Percentiles rank a stretch among this genome's conserved stretches.
Conservation (phyloP, 2,888 invertebrate genomes). For the Lagria hirta region DNA sequence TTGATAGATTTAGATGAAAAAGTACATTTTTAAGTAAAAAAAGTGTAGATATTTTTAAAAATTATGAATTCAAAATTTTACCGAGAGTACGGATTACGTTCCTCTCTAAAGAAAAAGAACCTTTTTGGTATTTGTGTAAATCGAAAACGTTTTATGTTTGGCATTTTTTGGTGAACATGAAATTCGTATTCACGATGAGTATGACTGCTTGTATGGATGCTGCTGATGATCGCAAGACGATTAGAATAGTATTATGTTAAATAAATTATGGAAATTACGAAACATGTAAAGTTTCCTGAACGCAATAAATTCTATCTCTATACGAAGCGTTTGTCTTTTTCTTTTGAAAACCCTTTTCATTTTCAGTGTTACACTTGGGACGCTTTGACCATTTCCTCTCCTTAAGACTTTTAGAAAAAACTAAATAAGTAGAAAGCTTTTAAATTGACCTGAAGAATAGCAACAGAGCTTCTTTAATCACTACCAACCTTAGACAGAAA, state of each 20-base stretch:
- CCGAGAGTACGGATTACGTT: slow-evolving; percentile 55
- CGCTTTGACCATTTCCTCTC: no score
- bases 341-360: no score
- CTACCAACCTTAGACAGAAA: no score
- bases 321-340: no score
- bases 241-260: slow-evolving; percentile 49
- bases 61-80: slow-evolving; percentile 50
- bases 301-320: slow-evolving; percentile 59
- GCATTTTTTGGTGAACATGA: slow-evolving; percentile 44
- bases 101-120: slow-evolving; percentile 51
- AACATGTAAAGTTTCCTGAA: slow-evolving; percentile 58
- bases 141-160: slow-evolving; percentile 44
- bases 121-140: slow-evolving; percentile 47
- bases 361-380: no score
- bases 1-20: slow-evolving; percentile 45
- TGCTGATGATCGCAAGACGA: slow-evolving; percentile 25
- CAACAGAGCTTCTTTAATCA: no score
- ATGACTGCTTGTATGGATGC: slow-evolving; percentile 33
- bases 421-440: no score
- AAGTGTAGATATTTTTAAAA: slow-evolving; percentile 49
- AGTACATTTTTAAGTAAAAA: slow-evolving; percentile 41
- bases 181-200: slow-evolving; percentile 38
- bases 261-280: slow-evolving; percentile 52
- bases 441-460: no score
- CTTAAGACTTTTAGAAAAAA: no score